Conservation (phyloP, 2,888 invertebrate species). For the Alitta virens region DNA sequence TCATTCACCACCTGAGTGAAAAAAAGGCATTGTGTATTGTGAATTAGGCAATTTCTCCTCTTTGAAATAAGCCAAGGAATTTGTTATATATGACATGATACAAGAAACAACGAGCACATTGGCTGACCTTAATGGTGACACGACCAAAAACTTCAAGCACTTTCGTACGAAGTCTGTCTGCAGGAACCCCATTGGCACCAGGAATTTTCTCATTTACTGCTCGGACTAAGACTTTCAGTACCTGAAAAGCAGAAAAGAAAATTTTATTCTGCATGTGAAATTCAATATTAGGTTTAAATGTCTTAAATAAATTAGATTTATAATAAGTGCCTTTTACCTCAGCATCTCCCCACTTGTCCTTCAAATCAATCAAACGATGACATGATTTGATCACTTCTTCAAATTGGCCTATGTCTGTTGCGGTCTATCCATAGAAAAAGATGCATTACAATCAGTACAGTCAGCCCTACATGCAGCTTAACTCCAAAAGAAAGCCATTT, state of each 20-base stretch:
- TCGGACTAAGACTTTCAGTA: constrained; percentile 71
- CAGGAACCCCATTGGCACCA: constrained; percentile 62
- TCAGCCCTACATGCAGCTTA: too few relatives aligned
- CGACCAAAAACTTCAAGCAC: constrained; percentile 72
- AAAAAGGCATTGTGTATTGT: background rate
- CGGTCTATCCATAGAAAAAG: constrained; percentile 57
- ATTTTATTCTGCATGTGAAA: background rate
- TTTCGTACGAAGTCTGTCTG: constrained; percentile 63
- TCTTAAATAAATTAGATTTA: too few relatives aligned
- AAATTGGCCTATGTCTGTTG: constrained; percentile 81
- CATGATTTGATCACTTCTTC: constrained; percentile 80
- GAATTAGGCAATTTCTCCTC: too few relatives aligned
- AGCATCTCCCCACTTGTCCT: constrained; percentile 44
- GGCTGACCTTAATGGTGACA: constrained; percentile 62
- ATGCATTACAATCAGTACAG: background rate
- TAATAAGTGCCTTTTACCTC: constrained; percentile 23
- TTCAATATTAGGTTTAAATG: too few relatives aligned
- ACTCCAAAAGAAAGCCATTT: too few relatives aligned
- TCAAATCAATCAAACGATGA: constrained; percentile 82
- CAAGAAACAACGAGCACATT: background rate
- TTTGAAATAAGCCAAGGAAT: too few relatives aligned
- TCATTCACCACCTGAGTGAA: constrained; percentile 61
- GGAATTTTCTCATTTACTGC: constrained; percentile 67
- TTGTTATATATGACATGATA: too few relatives aligned
- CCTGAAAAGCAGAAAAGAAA: constrained; percentile 54